Evolutionary conservation across 2,113 vertebrate genomes (phyloP).

Genomic region (Anhinga rufa): DNA sequence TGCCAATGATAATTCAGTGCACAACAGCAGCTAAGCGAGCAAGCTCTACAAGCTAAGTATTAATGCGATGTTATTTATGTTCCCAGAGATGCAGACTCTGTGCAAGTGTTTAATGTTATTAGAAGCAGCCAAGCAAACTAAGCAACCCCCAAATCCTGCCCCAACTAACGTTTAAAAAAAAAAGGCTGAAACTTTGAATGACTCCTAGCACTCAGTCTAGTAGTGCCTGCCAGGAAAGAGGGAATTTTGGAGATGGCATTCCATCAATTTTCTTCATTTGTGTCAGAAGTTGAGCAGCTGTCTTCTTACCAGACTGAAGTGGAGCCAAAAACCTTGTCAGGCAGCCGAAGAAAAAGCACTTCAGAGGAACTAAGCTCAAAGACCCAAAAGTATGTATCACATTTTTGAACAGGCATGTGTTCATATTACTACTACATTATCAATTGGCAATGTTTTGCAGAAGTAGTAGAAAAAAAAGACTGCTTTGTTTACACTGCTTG

Average conservation of each 20-base stretch:
- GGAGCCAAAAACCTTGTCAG: slow-evolving; percentile 76
- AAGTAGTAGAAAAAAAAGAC: not conserved
- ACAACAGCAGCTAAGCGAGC: not conserved
- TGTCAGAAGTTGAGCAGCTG: slow-evolving; percentile 77
- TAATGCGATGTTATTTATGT: not conserved
- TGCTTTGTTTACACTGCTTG: not conserved
- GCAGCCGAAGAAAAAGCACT: slow-evolving; percentile 68
- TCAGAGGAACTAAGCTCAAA: slow-evolving; percentile 69
- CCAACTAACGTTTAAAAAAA: not conserved
- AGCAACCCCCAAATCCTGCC: slow-evolving; percentile 10
- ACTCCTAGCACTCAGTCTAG: not conserved
- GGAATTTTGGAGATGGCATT: slow-evolving; percentile 67
- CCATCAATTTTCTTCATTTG: slow-evolving; percentile 72
- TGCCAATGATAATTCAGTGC: not conserved
- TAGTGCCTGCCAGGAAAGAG: slow-evolving; percentile 60
- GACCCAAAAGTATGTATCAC: slow-evolving; percentile 62
- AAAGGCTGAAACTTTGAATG: slow-evolving; percentile 5
- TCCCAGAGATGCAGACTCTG: not conserved
- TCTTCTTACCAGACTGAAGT: slow-evolving; percentile 75
- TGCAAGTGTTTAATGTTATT: not conserved
- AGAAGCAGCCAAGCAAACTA: not conserved
- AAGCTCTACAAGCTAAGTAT: not conserved
- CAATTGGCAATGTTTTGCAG: not conserved
- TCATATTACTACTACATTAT: not conserved
- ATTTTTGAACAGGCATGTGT: slow-evolving; percentile 43